A percentile compares a stretch with the other conserved stretches of the same genome.
These are phyloP conservation scores for Butorides virescens DNA, from an alignment of 2,113 vertebrate genomes.

Conservation along the genomic window DNA sequence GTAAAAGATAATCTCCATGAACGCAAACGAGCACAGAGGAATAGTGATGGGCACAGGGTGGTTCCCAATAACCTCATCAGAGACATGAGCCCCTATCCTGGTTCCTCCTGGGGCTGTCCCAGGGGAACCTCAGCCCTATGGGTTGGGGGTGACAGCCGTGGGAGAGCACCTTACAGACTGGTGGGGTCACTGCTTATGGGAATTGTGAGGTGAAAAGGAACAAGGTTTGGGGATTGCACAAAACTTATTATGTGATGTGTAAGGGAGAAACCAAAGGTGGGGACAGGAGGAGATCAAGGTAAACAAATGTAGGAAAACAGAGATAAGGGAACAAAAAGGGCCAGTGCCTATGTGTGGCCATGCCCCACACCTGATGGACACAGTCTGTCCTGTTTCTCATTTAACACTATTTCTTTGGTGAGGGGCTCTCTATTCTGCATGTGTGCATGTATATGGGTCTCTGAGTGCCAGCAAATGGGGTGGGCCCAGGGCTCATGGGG, in stretches of 20 bases:
- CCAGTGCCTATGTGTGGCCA: not conserved
- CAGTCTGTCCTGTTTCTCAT: not conserved
- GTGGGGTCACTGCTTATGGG: not conserved
- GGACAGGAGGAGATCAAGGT: not conserved
- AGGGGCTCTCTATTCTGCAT: not conserved
- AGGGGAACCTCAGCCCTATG: fast-evolving
- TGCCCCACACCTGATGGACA: not conserved
- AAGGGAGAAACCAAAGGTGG: not conserved
- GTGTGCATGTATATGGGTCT: not conserved
- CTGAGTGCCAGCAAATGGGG: not conserved
- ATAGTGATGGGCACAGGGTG: fast-evolving
- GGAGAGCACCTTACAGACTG: not conserved
- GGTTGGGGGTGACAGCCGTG: not conserved
- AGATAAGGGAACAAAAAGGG: not conserved
- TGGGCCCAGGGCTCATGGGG: too few species aligned
- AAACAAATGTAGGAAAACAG: not conserved
- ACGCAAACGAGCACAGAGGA: not conserved
- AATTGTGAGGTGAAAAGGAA: not conserved
- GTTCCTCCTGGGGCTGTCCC: not conserved
- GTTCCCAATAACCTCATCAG: not conserved
- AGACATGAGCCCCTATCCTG: not conserved
- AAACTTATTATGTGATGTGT: not conserved
- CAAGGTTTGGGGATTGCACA: not conserved
- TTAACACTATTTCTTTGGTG: not conserved
- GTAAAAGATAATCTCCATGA: not conserved